Conservation (phyloP, 2,888 invertebrate genomes). For the Leptinotarsa peninsularis region DNA sequence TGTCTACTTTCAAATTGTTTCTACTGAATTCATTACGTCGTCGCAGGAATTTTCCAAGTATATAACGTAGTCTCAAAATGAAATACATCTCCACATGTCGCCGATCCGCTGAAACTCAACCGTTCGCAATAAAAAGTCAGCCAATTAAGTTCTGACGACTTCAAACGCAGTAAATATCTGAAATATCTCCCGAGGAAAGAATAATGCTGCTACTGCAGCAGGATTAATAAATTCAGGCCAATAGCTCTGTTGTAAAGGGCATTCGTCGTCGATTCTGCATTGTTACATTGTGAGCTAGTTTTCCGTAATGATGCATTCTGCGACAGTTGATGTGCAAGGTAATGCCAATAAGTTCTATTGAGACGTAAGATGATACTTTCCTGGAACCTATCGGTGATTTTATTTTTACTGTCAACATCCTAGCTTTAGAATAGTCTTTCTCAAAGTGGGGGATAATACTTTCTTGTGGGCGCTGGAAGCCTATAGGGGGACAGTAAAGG, state of each 20-base stretch:
- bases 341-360: conserved; percentile 32
- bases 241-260: conserved; percentile 38
- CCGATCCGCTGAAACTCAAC: conserved; percentile 13
- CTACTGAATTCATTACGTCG: background rate
- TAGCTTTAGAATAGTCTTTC: too few relatives aligned
- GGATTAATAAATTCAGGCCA: conserved; percentile 40
- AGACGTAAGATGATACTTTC: conserved; percentile 3
- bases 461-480: too few relatives aligned
- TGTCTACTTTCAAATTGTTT: background rate
- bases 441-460: too few relatives aligned
- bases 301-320: conserved; percentile 25
- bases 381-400: too few relatives aligned
- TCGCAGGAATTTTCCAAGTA: conserved; percentile 1
- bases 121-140: conserved; percentile 17
- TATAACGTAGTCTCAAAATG: conserved; percentile 1
- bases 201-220: conserved; percentile 34
- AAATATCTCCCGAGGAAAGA: conserved; percentile 39
- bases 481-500: too few relatives aligned
- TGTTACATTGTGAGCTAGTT: conserved; percentile 36
- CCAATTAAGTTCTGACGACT: conserved; percentile 26
- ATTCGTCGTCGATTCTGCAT: conserved; percentile 39
- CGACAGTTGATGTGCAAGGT: conserved; percentile 26
- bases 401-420: too few relatives aligned
- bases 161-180: conserved; percentile 39
- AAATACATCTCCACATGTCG: conserved; percentile 20